Percentiles rank a stretch among this genome's conserved stretches.
Conservation (phyloP, 2,113 vertebrate species). For the Epinephelus lanceolatus region DNA sequence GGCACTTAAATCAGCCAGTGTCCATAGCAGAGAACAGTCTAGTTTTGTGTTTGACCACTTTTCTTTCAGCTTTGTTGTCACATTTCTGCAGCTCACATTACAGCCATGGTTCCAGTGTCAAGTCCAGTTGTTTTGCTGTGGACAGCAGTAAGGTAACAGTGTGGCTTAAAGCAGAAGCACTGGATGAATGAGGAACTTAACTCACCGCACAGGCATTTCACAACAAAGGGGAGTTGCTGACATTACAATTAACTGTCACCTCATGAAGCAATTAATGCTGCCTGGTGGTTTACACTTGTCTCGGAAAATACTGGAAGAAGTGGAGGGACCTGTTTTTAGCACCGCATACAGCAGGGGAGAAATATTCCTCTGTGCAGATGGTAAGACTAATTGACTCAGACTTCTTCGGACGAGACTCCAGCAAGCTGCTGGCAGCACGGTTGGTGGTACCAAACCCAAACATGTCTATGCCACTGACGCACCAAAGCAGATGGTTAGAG, state of each 20-base stretch:
- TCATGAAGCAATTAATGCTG: conserved; percentile 31
- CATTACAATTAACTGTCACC: conserved; percentile 38
- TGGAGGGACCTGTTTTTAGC: conserved; percentile 35
- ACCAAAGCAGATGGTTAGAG: conserved; percentile 72
- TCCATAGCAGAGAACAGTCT: neutral
- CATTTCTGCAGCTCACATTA: neutral
- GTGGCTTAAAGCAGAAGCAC: conserved; percentile 4
- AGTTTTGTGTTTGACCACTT: neutral
- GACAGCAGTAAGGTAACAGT: conserved; percentile 6
- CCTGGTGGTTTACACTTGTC: conserved; percentile 35
- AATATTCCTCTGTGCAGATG: conserved; percentile 68
- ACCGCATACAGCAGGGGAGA: conserved; percentile 34
- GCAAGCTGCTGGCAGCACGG: conserved; percentile 41
- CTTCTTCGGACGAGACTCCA: conserved; percentile 47
- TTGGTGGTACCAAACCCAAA: conserved; percentile 64
- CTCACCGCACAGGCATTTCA: conserved; percentile 36
- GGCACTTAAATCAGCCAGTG: neutral
- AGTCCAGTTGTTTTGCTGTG: conserved; percentile 19
- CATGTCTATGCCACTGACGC: conserved; percentile 42
- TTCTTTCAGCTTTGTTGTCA: neutral
- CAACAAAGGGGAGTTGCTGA: conserved; percentile 40
- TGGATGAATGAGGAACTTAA: conserved; percentile 21
- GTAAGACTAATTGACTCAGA: conserved; percentile 70
- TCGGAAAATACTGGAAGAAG: conserved; percentile 23
- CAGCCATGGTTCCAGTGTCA: conserved; percentile 11